These are phyloP conservation scores for Nemotelus nigrinus DNA, from an alignment of 2,888 invertebrate species.

Conservation along the genomic window DNA sequence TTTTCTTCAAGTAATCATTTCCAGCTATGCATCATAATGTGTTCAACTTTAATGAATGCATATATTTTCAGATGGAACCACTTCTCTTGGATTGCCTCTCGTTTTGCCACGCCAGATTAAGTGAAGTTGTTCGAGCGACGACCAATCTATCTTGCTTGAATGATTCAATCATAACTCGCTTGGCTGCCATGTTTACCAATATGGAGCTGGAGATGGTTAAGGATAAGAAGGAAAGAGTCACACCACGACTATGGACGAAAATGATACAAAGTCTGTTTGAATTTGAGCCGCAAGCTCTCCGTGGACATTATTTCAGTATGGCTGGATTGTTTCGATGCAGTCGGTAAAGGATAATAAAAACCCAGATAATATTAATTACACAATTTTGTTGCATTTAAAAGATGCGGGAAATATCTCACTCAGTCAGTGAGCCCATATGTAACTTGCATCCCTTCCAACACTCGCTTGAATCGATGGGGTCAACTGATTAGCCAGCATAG, in stretches of 20 bases:
- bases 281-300: slow-evolving; percentile 76
- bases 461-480: slow-evolving; percentile 78
- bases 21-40: neutral
- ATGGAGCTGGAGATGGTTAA: slow-evolving; percentile 83
- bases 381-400: slow-evolving; percentile 52
- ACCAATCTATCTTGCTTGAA: slow-evolving; percentile 90
- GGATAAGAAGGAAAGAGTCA: slow-evolving; percentile 90
- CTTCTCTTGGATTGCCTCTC: slow-evolving; percentile 85
- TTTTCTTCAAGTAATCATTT: slow-evolving; percentile 75
- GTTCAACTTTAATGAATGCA: neutral
- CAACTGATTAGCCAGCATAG: slow-evolving; percentile 76
- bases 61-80: slow-evolving; percentile 79
- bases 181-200: slow-evolving; percentile 89
- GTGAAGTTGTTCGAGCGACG: slow-evolving; percentile 84
- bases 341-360: slow-evolving; percentile 62
- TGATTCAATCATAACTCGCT: slow-evolving; percentile 76
- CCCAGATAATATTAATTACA: no score
- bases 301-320: slow-evolving; percentile 84
- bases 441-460: slow-evolving; percentile 77
- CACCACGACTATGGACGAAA: slow-evolving; percentile 84
- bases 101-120: slow-evolving; percentile 87
- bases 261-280: slow-evolving; percentile 81
- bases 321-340: slow-evolving; percentile 79
- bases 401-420: slow-evolving; percentile 78
- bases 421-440: slow-evolving; percentile 76